These are phyloP conservation scores for Synodontis membranacea DNA, from an alignment of 2,113 vertebrate species.

Conservation along the genomic window DNA sequence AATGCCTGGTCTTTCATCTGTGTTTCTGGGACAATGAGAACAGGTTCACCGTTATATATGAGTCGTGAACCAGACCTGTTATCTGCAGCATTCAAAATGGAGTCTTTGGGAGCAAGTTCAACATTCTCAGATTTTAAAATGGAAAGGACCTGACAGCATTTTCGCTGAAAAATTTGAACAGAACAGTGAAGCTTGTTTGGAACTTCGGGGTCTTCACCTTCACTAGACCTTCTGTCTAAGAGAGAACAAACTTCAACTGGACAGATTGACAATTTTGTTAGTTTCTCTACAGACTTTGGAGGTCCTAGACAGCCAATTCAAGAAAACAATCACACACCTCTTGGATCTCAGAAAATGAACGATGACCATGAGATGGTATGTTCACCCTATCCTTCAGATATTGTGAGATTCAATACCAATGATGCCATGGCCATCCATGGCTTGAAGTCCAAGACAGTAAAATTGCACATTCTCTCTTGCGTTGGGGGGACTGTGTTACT, in stretches of 20 bases:
- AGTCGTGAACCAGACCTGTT: background rate
- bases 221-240: background rate
- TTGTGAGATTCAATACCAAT: background rate
- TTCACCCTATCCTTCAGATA: background rate
- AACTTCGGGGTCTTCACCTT: background rate
- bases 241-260: background rate
- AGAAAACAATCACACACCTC: conserved; percentile 98
- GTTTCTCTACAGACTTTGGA: conserved; percentile 83
- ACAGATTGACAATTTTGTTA: background rate
- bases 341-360: conserved; percentile 99
- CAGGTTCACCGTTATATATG: background rate
- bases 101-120: background rate
- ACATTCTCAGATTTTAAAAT: background rate
- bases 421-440: background rate
- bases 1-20: background rate
- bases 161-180: background rate
- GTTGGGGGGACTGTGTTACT: background rate
- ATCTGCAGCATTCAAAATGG: background rate
- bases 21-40: background rate
- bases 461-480: no score
- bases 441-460: background rate
- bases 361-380: conserved; percentile 95
- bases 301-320: conserved; percentile 98
- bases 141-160: background rate
- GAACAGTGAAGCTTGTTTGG: background rate